Percentiles rank a stretch among this genome's conserved stretches.
Conservation (phyloP, 1,140 invertebrate species). For the Tetragnatha versicolor region DNA sequence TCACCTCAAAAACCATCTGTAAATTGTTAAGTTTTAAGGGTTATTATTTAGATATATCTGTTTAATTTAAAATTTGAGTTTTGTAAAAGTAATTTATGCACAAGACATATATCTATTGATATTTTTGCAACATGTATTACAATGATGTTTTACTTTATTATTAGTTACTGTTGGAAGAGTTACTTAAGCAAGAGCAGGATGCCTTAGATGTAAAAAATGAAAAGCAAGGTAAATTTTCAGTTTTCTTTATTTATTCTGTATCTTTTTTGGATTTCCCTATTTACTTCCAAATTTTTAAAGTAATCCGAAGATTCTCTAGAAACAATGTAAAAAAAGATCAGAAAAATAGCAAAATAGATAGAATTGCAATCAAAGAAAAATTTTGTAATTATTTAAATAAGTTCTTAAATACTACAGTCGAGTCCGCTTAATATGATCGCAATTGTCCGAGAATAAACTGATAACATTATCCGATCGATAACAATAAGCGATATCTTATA, state of each 20-base stretch:
- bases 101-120: background rate
- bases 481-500: too few species aligned
- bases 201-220: constrained; percentile 42
- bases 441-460: too few species aligned
- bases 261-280: background rate
- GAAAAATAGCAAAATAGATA: too few species aligned
- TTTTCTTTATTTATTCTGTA: background rate
- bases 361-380: too few species aligned
- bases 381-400: too few species aligned
- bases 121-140: background rate
- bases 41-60: background rate
- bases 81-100: background rate
- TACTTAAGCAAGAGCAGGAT: constrained; percentile 39
- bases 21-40: background rate
- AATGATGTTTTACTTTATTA: background rate
- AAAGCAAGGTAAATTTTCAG: constrained; percentile 27
- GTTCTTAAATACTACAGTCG: too few species aligned
- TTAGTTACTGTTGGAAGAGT: constrained; percentile 27
- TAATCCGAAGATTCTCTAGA: background rate
- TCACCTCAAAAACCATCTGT: background rate
- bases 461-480: too few species aligned
- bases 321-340: too few species aligned
- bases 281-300: background rate
- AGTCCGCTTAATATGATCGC: too few species aligned
- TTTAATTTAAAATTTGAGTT: background rate